Conservation (phyloP, 1,140 invertebrate species). For the Bombus polaris region DNA sequence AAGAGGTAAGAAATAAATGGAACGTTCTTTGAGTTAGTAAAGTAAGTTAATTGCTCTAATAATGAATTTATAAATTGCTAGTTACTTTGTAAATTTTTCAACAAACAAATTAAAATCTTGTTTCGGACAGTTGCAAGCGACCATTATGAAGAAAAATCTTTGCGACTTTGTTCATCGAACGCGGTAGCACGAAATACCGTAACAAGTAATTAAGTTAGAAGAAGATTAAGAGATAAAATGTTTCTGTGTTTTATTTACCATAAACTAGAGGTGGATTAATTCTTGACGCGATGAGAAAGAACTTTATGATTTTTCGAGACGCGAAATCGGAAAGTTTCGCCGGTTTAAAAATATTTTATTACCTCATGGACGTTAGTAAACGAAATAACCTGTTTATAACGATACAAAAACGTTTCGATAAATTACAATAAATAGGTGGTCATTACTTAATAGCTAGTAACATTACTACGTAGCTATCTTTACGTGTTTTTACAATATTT, state of each 20-base stretch:
- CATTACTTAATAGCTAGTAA: not conserved
- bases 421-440: not conserved
- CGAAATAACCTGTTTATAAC: not conserved
- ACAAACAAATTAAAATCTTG: not conserved
- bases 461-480: too few relatives aligned
- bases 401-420: not conserved
- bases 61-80: not conserved
- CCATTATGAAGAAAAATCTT: conserved; percentile 2
- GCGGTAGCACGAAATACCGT: conserved; percentile 36
- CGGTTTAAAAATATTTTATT: conserved; percentile 31
- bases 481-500: too few relatives aligned
- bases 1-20: not conserved
- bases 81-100: not conserved
- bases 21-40: not conserved
- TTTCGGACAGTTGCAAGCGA: not conserved
- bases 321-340: conserved; percentile 36
- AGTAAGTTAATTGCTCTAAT: not conserved
- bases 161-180: conserved; percentile 16
- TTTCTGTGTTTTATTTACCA: conserved; percentile 56
- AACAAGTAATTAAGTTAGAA: conserved; percentile 53
- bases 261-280: conserved; percentile 56
- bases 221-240: conserved; percentile 58
- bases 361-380: not conserved
- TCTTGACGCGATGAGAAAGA: conserved; percentile 26
- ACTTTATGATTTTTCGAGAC: conserved; percentile 41